Evolutionary conservation across 2,888 invertebrate genomes (phyloP), one percentile per base, ranked within the genome.

Genomic region (Melieria crassipennis): DNA sequence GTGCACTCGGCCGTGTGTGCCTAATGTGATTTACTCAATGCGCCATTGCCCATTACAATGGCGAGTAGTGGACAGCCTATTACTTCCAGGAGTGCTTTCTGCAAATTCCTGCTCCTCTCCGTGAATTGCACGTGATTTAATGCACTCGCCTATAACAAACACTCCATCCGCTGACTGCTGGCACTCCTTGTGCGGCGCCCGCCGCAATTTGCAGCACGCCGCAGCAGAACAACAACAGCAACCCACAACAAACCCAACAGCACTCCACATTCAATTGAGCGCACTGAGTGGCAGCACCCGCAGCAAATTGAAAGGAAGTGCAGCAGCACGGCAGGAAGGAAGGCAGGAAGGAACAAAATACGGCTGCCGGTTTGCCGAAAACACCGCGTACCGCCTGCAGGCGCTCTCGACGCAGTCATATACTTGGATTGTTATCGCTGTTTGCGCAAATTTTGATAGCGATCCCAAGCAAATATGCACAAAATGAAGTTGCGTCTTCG

Each of bases 71-170:
- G 30, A 67, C 50, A 48, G 67, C 67, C 60, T 50, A 67, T 67
- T 67, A 67, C 60, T 60, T 67, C 43, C 60, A 67, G 67, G 10
- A 67, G 67, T 50, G 67, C 58, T 67, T 67, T 67, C 47, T 46
- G 65, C 55, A 67, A 60, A 60, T 67, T 60, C 52, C 50, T 42
- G 67, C 60, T 13, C 60, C 60, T 45, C 42, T 42, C 57, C 56
- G 47, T 48, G 46, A 57, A 55, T 58, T 67, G 43, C 60, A 67
- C 48, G 48, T 67, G 60, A 67, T 67, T 67, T 67, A 67, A 67
- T 60, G 67, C 67, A 58, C 50, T 67, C 67, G 47, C 43, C 10
- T n/a, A n/a, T 13, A 56, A 16, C 56, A 56, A 56, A 16, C 7
- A 11, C 7, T 5, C 43, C 16, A 4, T 9, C 46, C 5, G 5